Conservation (phyloP, 2,888 invertebrate species). For the Thera obeliscata region DNA sequence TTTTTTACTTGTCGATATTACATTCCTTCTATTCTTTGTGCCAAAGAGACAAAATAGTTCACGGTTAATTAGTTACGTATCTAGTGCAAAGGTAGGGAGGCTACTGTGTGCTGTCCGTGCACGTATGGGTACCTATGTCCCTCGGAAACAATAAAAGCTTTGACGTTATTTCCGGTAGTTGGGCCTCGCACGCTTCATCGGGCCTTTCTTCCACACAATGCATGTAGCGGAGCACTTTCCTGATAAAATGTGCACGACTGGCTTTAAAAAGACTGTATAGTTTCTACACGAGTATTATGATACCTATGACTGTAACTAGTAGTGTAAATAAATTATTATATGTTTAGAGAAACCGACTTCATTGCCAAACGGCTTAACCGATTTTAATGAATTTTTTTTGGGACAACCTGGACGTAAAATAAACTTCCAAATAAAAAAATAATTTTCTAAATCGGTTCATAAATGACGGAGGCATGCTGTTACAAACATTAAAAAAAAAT, state of each 20-base stretch:
- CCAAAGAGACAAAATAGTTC: slow-evolving; percentile 30
- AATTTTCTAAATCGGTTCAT: too few relatives aligned
- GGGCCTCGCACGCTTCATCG: slow-evolving; percentile 66
- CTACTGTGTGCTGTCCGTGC: slow-evolving; percentile 40
- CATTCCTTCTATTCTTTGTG: not conserved
- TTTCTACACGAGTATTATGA: not conserved
- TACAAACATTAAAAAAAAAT: too few relatives aligned
- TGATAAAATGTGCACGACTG: slow-evolving; percentile 35
- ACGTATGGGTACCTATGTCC: slow-evolving; percentile 51
- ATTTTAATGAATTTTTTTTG: too few relatives aligned
- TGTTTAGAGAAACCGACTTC: too few relatives aligned
- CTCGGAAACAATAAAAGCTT: slow-evolving; percentile 68
- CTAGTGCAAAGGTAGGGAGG: slow-evolving; percentile 43
- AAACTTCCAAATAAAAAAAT: too few relatives aligned
- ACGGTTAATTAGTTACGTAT: slow-evolving; percentile 60
- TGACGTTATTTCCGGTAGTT: slow-evolving; percentile 75
- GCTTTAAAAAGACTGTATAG: slow-evolving; percentile 9
- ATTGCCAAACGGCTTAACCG: too few relatives aligned
- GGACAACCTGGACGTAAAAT: too few relatives aligned
- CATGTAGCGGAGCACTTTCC: slow-evolving; percentile 22
- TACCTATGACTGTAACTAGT: too few relatives aligned
- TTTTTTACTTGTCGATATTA: not conserved
- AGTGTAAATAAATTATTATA: too few relatives aligned
- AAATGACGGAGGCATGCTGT: too few relatives aligned
- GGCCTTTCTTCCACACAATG: slow-evolving; percentile 49